Conservation (phyloP, 2,113 vertebrate species). For the Mesoclemmys tuberculata region DNA sequence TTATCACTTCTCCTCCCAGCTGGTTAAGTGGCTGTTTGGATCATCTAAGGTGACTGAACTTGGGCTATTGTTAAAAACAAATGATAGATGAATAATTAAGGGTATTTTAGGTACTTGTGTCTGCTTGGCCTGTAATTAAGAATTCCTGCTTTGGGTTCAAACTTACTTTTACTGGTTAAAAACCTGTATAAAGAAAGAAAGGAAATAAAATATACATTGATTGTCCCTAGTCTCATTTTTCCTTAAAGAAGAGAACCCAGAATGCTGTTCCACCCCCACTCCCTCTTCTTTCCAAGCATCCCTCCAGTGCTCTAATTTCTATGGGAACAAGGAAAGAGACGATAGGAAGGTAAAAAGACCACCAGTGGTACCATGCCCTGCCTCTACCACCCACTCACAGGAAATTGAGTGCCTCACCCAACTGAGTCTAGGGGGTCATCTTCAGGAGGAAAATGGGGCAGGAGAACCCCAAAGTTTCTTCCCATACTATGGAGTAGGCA, state of each 20-base stretch:
- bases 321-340: neutral
- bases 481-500: neutral
- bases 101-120: constrained; percentile 42
- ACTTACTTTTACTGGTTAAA: constrained; percentile 38
- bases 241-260: neutral
- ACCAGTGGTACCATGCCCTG: neutral
- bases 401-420: neutral
- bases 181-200: neutral
- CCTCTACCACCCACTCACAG: neutral
- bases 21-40: constrained; percentile 40
- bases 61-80: constrained; percentile 43
- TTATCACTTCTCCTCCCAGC: constrained; percentile 43
- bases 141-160: constrained; percentile 49
- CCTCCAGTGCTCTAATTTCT: neutral
- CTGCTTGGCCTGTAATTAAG: constrained; percentile 56
- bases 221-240: constrained; percentile 8
- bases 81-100: constrained; percentile 49
- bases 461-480: neutral
- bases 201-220: neutral
- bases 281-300: neutral
- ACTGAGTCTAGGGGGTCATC: neutral
- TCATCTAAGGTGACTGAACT: constrained; percentile 35
- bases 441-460: neutral
- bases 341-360: neutral
- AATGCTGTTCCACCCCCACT: neutral